Conservation (phyloP, 2,888 invertebrate species). For the Herminia tarsipennalis region DNA sequence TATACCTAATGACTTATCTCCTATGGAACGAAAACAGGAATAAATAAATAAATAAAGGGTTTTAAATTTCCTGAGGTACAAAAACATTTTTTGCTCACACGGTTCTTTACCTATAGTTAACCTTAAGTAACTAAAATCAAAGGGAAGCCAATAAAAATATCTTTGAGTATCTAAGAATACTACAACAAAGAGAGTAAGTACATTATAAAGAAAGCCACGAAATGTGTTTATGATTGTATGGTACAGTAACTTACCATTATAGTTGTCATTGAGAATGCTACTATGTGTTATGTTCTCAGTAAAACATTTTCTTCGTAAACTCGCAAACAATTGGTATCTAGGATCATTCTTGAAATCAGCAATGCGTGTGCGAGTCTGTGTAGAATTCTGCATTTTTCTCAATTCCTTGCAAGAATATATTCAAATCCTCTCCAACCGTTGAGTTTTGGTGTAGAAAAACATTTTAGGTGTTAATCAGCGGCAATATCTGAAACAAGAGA, state of each 20-base stretch:
- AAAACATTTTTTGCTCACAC: too few relatives aligned
- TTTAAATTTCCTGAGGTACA: too few relatives aligned
- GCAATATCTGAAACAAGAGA: slow-evolving; percentile 47
- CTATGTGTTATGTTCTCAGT: slow-evolving; percentile 33
- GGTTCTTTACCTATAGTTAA: too few relatives aligned
- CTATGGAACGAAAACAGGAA: too few relatives aligned
- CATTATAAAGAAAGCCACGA: too few relatives aligned
- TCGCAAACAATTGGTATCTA: slow-evolving; percentile 25
- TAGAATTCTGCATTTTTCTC: slow-evolving; percentile 28
- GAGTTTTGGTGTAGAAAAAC: slow-evolving; percentile 5
- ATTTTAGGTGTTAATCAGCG: slow-evolving; percentile 25
- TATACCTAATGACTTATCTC: too few relatives aligned
- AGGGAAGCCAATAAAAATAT: too few relatives aligned
- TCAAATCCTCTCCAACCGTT: neutral
- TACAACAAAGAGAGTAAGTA: too few relatives aligned
- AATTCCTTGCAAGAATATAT: neutral
- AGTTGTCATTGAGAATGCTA: slow-evolving; percentile 18
- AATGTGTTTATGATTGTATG: too few relatives aligned
- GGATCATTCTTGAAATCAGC: slow-evolving; percentile 24
- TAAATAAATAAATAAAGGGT: too few relatives aligned
- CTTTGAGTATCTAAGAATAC: too few relatives aligned
- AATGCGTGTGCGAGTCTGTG: slow-evolving; percentile 1
- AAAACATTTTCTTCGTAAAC: slow-evolving; percentile 18
- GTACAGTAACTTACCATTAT: slow-evolving; percentile 25
- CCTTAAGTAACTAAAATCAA: too few relatives aligned